Evolutionary conservation across 2,888 invertebrate genomes (phyloP).

Genomic region (Branchipolynoe longqiensis): DNA sequence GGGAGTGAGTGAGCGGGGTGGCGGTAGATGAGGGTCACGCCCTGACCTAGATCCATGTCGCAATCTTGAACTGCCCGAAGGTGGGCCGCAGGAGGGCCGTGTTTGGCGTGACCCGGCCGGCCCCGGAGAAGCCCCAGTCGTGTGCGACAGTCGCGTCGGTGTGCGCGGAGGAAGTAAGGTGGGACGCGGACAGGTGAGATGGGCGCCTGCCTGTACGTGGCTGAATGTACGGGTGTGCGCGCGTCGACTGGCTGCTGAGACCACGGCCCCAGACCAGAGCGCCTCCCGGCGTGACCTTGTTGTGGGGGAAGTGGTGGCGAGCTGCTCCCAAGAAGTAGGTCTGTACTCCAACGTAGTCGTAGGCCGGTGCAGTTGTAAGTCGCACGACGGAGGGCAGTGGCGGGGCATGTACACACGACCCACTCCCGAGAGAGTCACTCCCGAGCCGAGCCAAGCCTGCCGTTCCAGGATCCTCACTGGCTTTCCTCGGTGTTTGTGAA

Average conservation of each 20-base stretch:
- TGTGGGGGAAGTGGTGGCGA: slow-evolving; percentile 6
- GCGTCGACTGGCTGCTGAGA: too few species aligned
- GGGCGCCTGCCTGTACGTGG: neutral
- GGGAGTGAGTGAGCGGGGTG: neutral
- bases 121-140: neutral
- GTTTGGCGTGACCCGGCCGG: neutral
- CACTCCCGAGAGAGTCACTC: too few species aligned
- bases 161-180: neutral
- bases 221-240: neutral
- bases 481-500: too few species aligned
- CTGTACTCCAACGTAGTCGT: slow-evolving; percentile 10
- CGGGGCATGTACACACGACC: too few species aligned
- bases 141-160: neutral
- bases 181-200: slow-evolving; percentile 13
- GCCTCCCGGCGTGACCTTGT: slow-evolving; percentile 13
- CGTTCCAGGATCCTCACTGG: too few species aligned
- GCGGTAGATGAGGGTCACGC: slow-evolving; percentile 3
- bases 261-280: neutral
- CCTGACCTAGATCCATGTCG: slow-evolving; percentile 50
- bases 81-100: neutral
- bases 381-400: too few species aligned
- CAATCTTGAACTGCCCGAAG: slow-evolving; percentile 28
- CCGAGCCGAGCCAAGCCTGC: too few species aligned
- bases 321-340: slow-evolving; percentile 28
- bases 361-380: too few species aligned